Conservation (phyloP, 2,797 vertebrate genomes). For the Triplophysa bombifrons region DNA sequence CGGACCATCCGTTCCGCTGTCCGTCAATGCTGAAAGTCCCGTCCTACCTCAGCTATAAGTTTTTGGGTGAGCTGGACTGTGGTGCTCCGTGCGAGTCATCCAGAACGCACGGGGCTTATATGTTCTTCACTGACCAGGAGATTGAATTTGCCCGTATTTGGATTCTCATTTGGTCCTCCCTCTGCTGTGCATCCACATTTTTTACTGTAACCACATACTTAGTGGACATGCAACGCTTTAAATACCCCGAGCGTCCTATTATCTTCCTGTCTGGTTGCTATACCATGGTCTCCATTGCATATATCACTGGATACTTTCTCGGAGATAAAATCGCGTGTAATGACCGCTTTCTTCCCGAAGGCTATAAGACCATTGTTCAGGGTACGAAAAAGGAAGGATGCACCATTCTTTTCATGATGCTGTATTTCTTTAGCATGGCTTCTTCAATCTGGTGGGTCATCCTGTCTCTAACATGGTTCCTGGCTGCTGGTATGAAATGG, state of each 20-base stretch:
- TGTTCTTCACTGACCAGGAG: slow-evolving; percentile 94
- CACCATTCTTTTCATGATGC: slow-evolving; percentile 98
- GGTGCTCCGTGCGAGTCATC: slow-evolving; percentile 90
- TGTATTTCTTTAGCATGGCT: slow-evolving; percentile 98
- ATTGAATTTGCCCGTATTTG: slow-evolving; percentile 92
- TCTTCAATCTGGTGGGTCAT: slow-evolving; percentile 99
- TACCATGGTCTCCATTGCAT: slow-evolving; percentile 94
- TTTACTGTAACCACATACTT: slow-evolving; percentile 96
- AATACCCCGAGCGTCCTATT: slow-evolving; percentile 94
- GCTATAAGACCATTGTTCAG: slow-evolving; percentile 91
- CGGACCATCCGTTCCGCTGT: slow-evolving; percentile 85
- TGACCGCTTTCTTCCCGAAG: slow-evolving; percentile 83
- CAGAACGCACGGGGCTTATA: slow-evolving; percentile 80
- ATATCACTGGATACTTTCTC: slow-evolving; percentile 91
- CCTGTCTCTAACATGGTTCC: slow-evolving; percentile 96
- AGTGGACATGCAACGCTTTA: slow-evolving; percentile 97
- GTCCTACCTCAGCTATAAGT: slow-evolving; percentile 91
- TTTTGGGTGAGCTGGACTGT: slow-evolving; percentile 89
- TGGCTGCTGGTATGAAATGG: slow-evolving; percentile 98
- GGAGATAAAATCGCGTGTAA: slow-evolving; percentile 92
- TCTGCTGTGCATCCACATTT: slow-evolving; percentile 93
- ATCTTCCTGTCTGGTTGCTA: slow-evolving; percentile 97
- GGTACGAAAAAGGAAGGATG: slow-evolving; percentile 98
- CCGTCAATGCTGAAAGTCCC: slow-evolving; percentile 87
- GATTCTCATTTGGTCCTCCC: slow-evolving; percentile 93